Base-by-base conservation (phyloP, 2,797 vertebrate genomes). In the Sebastes matsubarae region DNA sequence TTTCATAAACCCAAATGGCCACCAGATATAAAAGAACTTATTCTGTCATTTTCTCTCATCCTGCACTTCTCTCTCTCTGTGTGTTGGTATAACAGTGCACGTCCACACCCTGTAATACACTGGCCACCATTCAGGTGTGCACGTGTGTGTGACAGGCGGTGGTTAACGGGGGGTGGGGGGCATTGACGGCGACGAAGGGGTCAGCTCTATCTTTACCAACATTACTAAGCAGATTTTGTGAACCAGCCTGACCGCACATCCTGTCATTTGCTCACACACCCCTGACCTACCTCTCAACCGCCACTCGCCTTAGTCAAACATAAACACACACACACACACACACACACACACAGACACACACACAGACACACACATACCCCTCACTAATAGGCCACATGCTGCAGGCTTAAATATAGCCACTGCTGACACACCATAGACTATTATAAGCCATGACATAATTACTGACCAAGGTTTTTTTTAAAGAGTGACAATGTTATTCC, bases 141-240 rank as follows among this genome's bases (percentile, higher is more conserved):
- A 66, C 55, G 54, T 38, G 71, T 77, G 77, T 46, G 82, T 22
- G 70, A 69, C 71, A 71, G 75, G 55, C 18, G 5, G 67, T 6
- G 73, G 81, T 84, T 79, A 83, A 88, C 83, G 58, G 75, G 74
- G 52, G 80, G 58, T 78, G 58, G 59, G 80, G 59, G 38, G 16
- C 80, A 82, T 85, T 89, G 86, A 86, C 18, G 22, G 80, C 50
- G 29, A 69, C n/a, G n/a, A 7, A 72, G 70, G 76, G 89, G 88
- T 89, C 81, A 82, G 42, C 58, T 83, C 83, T 90, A 86, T 90
- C 83, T 92, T 84, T 82, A 86, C 79, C 72, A 74, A 73, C 81
- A 86, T 89, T 85, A 86, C 84, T 65, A 72, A 86, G 81, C 87
- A 87, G 77, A 80, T 89, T 87, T 46, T 72, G 34, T 77, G 50